phyloP scores from a whole-genome alignment of 2,888 invertebrate genomes.

The Siphonodentalium dalli region DNA sequence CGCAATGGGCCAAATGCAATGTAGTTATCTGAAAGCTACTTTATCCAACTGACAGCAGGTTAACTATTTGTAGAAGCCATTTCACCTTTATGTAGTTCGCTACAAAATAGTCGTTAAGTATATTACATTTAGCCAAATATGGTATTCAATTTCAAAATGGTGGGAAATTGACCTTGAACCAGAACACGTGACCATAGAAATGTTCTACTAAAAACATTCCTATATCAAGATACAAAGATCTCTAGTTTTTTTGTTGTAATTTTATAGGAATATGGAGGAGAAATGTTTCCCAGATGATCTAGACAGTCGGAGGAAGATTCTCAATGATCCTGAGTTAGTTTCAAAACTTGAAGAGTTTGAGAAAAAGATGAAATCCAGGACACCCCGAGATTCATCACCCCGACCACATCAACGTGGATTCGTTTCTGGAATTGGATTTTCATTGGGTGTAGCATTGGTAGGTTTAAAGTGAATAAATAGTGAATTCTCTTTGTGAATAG shows the following conservation, averaged over 20 bases:
- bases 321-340: constrained; percentile 13
- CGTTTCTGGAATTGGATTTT: constrained; percentile 39
- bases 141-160: no score
- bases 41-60: no score
- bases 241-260: background rate
- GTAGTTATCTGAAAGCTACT: no score
- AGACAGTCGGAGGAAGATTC: constrained; percentile 31
- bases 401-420: constrained; percentile 24
- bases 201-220: background rate
- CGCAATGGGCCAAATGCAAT: no score
- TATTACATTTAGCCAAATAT: no score
- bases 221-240: background rate
- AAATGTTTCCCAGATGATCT: constrained; percentile 31
- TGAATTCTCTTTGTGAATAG: constrained; percentile 5
- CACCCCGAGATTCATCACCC: background rate
- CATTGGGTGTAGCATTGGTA: constrained; percentile 33
- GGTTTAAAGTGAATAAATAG: constrained; percentile 13
- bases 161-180: background rate
- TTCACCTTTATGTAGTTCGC: no score
- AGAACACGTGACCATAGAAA: background rate
- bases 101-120: no score
- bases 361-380: constrained; percentile 1
- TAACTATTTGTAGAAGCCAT: no score
- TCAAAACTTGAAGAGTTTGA: constrained; percentile 23
- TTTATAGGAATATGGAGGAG: constrained; percentile 34